Base-by-base conservation (phyloP, 2,113 vertebrate genomes). In the Lagopus leucura region DNA sequence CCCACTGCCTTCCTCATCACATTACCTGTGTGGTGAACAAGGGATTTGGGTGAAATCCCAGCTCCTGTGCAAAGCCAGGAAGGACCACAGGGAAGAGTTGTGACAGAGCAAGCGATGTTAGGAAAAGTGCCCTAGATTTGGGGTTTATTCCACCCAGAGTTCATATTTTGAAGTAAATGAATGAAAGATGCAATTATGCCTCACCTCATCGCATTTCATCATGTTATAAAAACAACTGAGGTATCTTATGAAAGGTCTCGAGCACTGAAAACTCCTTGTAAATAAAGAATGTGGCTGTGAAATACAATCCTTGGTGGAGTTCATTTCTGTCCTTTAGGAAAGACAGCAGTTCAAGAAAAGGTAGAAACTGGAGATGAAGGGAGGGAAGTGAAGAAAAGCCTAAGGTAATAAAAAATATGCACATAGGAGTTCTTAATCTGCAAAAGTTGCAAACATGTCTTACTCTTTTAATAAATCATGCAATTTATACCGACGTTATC, bases 401-500 rank as follows among this genome's bases (percentile, higher is more conserved):
- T 2, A 61, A 94, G 82, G 88, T 86, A 91, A 91, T 96, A 94
- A 96, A 97, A 96, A 92, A 74, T 55, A 55, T 80, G 86, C 73
- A 72, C 57, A 17, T 4, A 22, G 58, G 55, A 71, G 58, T 91
- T 94, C 82, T 72, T 90, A 93, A 89, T 95, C 63, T 94, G 47
- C 58, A 64, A 0, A 61, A 78, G 86, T n/a, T 27, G 75, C 88
- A 80, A 93, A 72, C 57, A 54, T 77, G 72, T 88, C 83, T 95
- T 58, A 15, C 55, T 72, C 50, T 60, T 92, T 93, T 91, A 93
- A 96, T 97, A 94, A 96, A 96, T 96, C 94, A 96, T 94, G 83
- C 40, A 63, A 69, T 80, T 91, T 94, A 60, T 93, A 73, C 83
- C 34, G 77, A 77, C 72, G 86, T 93, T 93, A 96, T 96, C 94